A percentile compares a stretch with the other conserved stretches of the same genome.
Conservation (phyloP, 2,888 invertebrate genomes). For the Limnephilus marmoratus region DNA sequence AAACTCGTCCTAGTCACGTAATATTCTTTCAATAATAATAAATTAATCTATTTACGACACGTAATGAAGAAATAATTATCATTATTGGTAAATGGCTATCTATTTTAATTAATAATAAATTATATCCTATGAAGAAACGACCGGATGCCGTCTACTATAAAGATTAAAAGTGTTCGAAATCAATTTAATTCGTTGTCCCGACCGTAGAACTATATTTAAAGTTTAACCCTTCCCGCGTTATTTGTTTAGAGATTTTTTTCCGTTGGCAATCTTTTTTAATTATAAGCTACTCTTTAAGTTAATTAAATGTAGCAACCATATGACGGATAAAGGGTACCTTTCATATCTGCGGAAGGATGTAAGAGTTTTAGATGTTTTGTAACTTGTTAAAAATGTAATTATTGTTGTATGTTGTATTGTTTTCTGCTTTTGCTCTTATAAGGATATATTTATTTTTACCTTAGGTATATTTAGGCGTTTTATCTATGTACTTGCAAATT, state of each 20-base stretch:
- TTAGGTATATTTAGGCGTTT: too few relatives aligned
- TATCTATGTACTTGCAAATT: too few relatives aligned
- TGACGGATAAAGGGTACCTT: not conserved
- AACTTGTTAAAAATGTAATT: not conserved
- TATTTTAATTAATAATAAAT: conserved; percentile 7
- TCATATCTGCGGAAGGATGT: not conserved
- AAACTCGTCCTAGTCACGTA: not conserved
- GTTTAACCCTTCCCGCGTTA: not conserved
- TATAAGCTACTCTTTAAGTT: conserved; percentile 22
- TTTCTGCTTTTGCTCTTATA: too few relatives aligned
- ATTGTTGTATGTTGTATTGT: too few relatives aligned
- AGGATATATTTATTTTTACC: too few relatives aligned
- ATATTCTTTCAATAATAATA: not conserved
- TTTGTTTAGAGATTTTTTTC: conserved; percentile 23
- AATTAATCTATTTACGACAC: not conserved
- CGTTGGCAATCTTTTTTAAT: conserved; percentile 34
- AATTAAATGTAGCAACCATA: conserved; percentile 31
- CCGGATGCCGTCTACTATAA: conserved; percentile 16
- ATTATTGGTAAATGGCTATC: not conserved
- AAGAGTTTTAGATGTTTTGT: not conserved
- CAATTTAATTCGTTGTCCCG: conserved; percentile 17
- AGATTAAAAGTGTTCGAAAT: conserved; percentile 32
- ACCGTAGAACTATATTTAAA: conserved; percentile 29
- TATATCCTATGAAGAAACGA: not conserved
- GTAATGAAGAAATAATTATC: conserved; percentile 11